Evolutionary conservation across 1,140 invertebrate genomes (phyloP), one percentile per base, ranked within the genome.

Genomic region (Luehdorfia chinensis): DNA sequence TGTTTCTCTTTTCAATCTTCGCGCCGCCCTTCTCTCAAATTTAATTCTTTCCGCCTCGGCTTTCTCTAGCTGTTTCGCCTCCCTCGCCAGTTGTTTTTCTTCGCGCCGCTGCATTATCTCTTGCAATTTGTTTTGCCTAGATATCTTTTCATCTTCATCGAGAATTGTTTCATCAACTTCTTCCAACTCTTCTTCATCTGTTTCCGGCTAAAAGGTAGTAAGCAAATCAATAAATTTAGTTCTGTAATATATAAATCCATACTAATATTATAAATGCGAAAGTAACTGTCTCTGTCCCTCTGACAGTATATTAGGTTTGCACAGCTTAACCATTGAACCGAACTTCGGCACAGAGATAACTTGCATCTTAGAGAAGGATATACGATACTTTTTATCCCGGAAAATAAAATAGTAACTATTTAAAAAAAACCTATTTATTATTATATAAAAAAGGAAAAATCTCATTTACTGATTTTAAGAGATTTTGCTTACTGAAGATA

Each of bases 131-230:
- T 56, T 45, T 11, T 59, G 69, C 5, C 77, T 62, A 4, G 72
- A 70, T 5, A 47, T 52, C 47, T 60, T 74, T 37, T 86, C 83
- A 2, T 86, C 83, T 2, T 84, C 76, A 27, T 84, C 79, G 12
- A 86, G 51, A 8, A 78, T 75, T 0, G 56, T 28, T 50, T 84
- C 78, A 54, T 87, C 85, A 5, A 87, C 67, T 63, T 85, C 76
- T 54, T 87, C 75, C 14, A 83, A 53, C 28, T 75, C 68, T 45
- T 75, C 69, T 48, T 78, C 73, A 43, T 77, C 73, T 9, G 66
- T 58, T 28, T 80, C 69, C 11, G 55, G 50, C 70, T 78, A 41
- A 44, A 55, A 57, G 23, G 47, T 41, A n/a, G n/a, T n/a, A n/a
- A n/a, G n/a, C n/a, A n/a, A n/a, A 8, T 53, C 32, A 48, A 25